Percentiles rank a stretch among this genome's conserved stretches.
phyloP scores from a whole-genome alignment of 2,113 vertebrate genomes.

The Pimephales promelas region DNA sequence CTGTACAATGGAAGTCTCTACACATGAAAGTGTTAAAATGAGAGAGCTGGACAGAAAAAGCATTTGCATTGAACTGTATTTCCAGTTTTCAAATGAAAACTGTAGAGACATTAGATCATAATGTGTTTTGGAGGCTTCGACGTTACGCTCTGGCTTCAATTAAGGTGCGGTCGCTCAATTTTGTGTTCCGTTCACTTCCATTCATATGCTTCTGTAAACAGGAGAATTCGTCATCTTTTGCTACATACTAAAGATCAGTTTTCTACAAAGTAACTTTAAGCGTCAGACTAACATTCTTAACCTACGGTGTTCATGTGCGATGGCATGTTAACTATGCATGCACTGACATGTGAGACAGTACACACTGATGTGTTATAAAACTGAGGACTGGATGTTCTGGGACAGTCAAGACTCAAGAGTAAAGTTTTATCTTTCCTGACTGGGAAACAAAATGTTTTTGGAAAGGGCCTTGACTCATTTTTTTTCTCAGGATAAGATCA shows the following conservation, averaged over 20 bases:
- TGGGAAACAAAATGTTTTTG: conserved; percentile 51
- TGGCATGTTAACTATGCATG: neutral
- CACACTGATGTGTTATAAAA: neutral
- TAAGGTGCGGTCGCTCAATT: neutral
- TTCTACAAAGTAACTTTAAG: neutral
- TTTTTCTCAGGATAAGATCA: conserved; percentile 23
- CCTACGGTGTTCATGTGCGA: neutral
- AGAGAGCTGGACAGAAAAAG: neutral
- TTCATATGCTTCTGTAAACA: neutral
- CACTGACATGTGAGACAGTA: conserved; percentile 24
- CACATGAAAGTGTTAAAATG: no score
- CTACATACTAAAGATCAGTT: neutral
- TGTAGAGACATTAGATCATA: neutral
- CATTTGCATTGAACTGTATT: neutral
- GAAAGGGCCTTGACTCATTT: neutral
- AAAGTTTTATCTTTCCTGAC: conserved; percentile 53
- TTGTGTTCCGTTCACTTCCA: neutral
- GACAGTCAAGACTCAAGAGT: conserved; percentile 64
- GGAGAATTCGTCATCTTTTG: neutral
- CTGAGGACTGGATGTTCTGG: neutral
- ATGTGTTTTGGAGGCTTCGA: neutral
- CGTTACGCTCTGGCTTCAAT: neutral
- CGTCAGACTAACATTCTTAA: neutral
- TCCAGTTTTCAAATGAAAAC: neutral
- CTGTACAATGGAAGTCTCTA: neutral